Base-by-base conservation (phyloP, 1,140 invertebrate species). In the Leptinotarsa defecta region DNA sequence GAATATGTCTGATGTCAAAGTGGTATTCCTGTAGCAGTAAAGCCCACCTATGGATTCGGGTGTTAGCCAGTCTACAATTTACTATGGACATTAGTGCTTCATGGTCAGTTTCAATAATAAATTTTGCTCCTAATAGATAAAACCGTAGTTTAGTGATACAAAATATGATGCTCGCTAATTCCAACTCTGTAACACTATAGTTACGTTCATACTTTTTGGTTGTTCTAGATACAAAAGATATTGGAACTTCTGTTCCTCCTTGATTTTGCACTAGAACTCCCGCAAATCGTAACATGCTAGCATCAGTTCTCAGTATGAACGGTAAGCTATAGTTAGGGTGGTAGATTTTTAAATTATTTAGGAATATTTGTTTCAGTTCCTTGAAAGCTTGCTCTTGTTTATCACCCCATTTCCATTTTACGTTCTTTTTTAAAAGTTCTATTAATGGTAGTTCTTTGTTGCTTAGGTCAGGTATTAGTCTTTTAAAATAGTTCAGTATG, bases 151-250 rank as follows among this genome's bases (percentile, higher is more conserved):
- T 64, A 15, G 20, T 64, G 13, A 73, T 73, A 34, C 22, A 24
- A 34, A 64, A 63, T 64, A 48, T 73, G 1, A 73, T 73, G n/a
- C 61, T 65, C 4, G 43, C 20, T 19, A 63, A 64, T 15, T 73
- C 70, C 6, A 72, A 13, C 15, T 62, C 49, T 11, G 13, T 62
- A 4, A 63, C 70, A 61, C 27, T 34, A 6, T 34, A 6, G 19
- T 19, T 64, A 64, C 77, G 77, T 80, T 86, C 84, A 81, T 83
- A 78, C 77, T 79, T 73, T 74, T 80, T 84, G 67, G 84, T 73
- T 77, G 84, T 80, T 72, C 83, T 83, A 52, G 84, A 81, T 75
- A 85, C 84, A 13, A 81, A 79, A 65, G 80, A 82, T 15, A 83
- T 80, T 48, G 80, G 81, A 74, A 82, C 81, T 78, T 81, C 68